phyloP scores from a whole-genome alignment of 2,113 vertebrate genomes.

The Ophthalmotilapia sp. region DNA sequence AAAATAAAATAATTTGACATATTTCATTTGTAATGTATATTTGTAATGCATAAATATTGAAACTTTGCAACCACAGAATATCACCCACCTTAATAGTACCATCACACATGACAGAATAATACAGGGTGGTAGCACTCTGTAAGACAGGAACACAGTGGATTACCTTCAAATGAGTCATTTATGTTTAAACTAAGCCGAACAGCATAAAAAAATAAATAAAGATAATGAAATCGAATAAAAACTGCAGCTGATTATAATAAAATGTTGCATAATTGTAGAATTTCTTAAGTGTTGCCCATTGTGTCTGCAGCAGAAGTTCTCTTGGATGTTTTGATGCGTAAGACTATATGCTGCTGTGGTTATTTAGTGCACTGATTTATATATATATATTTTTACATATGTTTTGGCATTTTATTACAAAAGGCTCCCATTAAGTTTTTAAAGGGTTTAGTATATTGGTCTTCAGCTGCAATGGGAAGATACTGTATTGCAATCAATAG shows the following conservation, averaged over 20 bases:
- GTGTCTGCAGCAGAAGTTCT: neutral
- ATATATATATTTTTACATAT: neutral
- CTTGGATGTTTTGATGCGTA: neutral
- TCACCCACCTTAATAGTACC: neutral
- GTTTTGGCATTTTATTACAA: neutral
- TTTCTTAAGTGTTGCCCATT: neutral
- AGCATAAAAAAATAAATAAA: neutral
- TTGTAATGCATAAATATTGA: neutral
- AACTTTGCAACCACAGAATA: neutral
- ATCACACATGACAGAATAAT: slow-evolving; percentile 47
- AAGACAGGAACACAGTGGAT: neutral
- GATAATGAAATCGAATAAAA: neutral
- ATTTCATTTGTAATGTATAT: neutral
- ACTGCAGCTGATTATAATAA: neutral
- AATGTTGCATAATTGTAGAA: neutral
- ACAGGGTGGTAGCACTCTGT: slow-evolving; percentile 19
- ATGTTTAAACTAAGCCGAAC: neutral
- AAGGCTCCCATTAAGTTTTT: neutral
- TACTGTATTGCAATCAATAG: neutral
- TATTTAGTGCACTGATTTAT: neutral
- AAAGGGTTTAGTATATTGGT: neutral
- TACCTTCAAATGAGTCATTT: neutral
- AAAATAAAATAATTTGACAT: neutral
- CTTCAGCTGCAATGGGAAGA: neutral
- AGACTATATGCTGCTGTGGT: neutral